Base-by-base conservation (phyloP, 2,113 vertebrate genomes). In the Oxygymnocypris stewartii region DNA sequence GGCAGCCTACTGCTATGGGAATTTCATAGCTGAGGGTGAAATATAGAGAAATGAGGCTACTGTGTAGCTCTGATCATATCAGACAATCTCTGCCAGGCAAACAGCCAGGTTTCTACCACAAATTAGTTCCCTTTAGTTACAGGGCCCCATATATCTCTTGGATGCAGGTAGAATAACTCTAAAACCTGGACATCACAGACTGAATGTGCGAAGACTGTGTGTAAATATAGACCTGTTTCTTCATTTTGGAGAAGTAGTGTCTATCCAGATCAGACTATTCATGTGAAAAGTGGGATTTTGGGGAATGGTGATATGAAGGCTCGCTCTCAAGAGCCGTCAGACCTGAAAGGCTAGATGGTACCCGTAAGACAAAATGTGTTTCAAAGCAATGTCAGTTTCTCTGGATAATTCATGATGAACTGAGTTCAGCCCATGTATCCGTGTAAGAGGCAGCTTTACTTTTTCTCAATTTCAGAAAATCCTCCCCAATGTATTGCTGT, bases 331-430 rank as follows among this genome's bases (percentile, higher is more conserved):
- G 42, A 37, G 63, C 20, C 63, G 6, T 83, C 44, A 10, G 44
- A 47, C 20, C 65, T 54, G 7, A 69, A 71, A 54, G 51, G 42
- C 25, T 83, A 71, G 42, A n/a, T 82, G 40, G 61, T 25, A 37
- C 54, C 78, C 20, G 3, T 67, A 81, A 67, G 65, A 83, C 37
- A 74, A 10, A 57, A 65, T 28, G 28, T 49, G 42, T 78, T 85
- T 82, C 59, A 82, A 79, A 61, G 47, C 40, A 82, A 61, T 71
- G 69, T 13, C 44, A 37, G 13, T 25, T 77, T 37, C 5, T 65
- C 35, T 85, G 77, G 42, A 44, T 80, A 79, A 86, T 86, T 86
- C 51, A 79, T 44, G 47, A 84, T 47, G 31, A 51, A 20, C n/a
- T 61, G 25, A 75, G 57, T 81, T 65, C 63, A 79, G 35, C 47